Conservation (phyloP, 53 echinoderm and acorn worm species). For the Holothuria scabra region DNA sequence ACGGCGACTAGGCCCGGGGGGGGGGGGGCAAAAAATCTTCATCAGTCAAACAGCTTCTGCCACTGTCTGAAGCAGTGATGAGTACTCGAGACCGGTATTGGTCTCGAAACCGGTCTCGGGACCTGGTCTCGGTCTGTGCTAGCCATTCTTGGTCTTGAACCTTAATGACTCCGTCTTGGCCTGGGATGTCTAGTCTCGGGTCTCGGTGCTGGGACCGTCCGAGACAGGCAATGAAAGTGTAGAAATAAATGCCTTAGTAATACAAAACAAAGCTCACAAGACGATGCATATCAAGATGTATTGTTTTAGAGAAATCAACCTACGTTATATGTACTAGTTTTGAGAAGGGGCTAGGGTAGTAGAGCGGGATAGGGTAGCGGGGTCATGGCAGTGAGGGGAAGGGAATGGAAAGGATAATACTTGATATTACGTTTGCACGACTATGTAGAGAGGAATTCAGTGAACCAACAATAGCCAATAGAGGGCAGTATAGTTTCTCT, state of each 20-base stretch:
- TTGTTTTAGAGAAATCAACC: no score
- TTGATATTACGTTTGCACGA: no score
- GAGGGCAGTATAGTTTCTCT: no score
- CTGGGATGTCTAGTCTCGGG: background rate
- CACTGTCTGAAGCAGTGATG: conserved; percentile 12
- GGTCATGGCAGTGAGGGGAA: no score
- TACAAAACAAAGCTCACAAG: conserved; percentile 3
- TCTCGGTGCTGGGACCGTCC: conserved; percentile 1
- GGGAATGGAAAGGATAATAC: no score
- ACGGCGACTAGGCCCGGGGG: background rate
- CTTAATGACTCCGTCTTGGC: background rate
- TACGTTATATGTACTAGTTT: no score
- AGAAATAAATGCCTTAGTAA: conserved; percentile 1
- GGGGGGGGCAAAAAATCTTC: background rate
- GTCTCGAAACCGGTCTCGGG: background rate
- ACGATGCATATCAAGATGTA: no score
- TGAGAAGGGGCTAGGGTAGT: no score
- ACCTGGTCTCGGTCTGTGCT: conserved; percentile 5
- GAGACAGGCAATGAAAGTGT: conserved; percentile 16
- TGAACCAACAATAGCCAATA: no score
- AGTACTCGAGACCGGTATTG: conserved; percentile 3
- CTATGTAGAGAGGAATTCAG: no score
- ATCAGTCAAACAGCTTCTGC: conserved; percentile 4
- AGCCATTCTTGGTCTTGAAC: conserved; percentile 4
- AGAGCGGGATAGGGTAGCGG: no score